Conservation (phyloP, 1,140 invertebrate genomes). For the Mycetomoellerius zeteki region DNA sequence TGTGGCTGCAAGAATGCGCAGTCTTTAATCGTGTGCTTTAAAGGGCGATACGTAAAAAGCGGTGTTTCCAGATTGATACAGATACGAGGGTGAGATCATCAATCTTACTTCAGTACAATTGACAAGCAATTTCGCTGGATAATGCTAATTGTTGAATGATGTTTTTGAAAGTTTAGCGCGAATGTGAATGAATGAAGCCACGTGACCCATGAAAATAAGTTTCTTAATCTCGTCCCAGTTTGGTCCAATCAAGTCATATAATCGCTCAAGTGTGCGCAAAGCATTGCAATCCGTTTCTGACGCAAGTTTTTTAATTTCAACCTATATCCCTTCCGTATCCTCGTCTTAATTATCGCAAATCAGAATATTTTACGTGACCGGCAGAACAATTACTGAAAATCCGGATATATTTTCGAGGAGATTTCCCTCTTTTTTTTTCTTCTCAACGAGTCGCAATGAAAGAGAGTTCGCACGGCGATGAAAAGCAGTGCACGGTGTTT, state of each 20-base stretch:
- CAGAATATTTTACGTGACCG: neutral
- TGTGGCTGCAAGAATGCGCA: neutral
- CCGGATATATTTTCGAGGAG: neutral
- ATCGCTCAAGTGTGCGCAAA: too few relatives aligned
- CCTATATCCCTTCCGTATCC: too few relatives aligned
- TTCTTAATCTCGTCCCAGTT: constrained; percentile 13
- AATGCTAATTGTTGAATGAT: neutral
- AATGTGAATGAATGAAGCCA: neutral
- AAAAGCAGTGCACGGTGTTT: constrained; percentile 3
- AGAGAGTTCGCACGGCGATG: neutral
- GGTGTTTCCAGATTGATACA: neutral
- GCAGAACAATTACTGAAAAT: neutral
- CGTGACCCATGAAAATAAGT: neutral
- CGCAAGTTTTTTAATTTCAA: constrained; percentile 12
- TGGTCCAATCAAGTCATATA: neutral
- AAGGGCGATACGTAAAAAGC: constrained; percentile 9
- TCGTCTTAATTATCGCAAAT: constrained; percentile 8
- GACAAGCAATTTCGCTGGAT: neutral
- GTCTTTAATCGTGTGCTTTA: constrained; percentile 61
- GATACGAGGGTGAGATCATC: too few relatives aligned
- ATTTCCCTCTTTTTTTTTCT: neutral
- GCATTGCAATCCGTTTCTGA: neutral
- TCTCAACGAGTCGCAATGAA: neutral
- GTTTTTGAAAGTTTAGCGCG: neutral
- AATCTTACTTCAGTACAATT: neutral